Percentiles rank a stretch among this genome's conserved stretches.
phyloP scores from a whole-genome alignment of 2,888 invertebrate genomes.

The Lutraria lutraria region DNA sequence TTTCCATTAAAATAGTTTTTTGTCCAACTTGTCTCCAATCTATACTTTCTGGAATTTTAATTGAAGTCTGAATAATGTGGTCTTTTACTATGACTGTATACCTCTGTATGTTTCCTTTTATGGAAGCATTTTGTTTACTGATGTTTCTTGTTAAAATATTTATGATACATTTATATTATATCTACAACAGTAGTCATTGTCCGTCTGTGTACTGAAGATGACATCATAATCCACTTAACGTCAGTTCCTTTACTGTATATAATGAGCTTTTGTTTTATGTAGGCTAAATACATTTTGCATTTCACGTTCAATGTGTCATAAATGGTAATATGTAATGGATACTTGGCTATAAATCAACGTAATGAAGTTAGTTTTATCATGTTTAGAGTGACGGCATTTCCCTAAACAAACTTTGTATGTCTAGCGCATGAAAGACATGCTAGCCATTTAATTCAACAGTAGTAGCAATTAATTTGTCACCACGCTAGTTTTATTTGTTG shows the following conservation, averaged over 20 bases:
- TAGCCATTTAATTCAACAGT: conserved; percentile 37
- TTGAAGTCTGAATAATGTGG: too few relatives aligned
- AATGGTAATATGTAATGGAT: conserved; percentile 34
- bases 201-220: not conserved
- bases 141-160: not conserved
- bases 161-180: not conserved
- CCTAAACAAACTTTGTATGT: conserved; percentile 46
- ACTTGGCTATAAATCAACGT: conserved; percentile 26
- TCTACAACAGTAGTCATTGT: not conserved
- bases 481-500: conserved; percentile 42
- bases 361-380: not conserved
- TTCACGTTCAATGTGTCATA: conserved; percentile 23
- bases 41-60: too few relatives aligned
- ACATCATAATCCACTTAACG: too few relatives aligned
- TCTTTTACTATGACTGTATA: not conserved
- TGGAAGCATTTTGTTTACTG: not conserved
- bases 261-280: conserved; percentile 15
- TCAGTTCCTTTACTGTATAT: not conserved
- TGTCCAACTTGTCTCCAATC: too few relatives aligned
- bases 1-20: too few relatives aligned
- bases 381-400: conserved; percentile 43
- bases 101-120: not conserved
- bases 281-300: conserved; percentile 11
- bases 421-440: conserved; percentile 9
- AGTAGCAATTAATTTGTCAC: conserved; percentile 45